These are phyloP conservation scores for Oplegnathus fasciatus DNA, from an alignment of 2,113 vertebrate genomes.

Conservation along the genomic window DNA sequence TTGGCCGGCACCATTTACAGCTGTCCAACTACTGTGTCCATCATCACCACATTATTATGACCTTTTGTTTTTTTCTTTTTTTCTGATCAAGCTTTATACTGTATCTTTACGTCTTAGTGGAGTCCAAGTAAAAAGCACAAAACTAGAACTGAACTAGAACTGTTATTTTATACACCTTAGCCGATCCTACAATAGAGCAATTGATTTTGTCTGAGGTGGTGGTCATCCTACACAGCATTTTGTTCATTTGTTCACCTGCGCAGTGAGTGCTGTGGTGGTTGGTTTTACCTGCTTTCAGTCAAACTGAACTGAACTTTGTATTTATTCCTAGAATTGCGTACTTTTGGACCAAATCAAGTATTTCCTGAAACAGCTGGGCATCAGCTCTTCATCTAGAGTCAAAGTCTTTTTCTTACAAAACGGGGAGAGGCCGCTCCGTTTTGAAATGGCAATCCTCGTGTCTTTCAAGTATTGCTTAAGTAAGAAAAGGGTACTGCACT, in stretches of 20 bases:
- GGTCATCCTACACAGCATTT: no score
- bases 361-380: not conserved
- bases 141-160: no score
- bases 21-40: conserved; percentile 21
- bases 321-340: not conserved
- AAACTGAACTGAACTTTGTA: not conserved
- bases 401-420: not conserved
- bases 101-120: conserved; percentile 2
- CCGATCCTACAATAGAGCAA: not conserved
- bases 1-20: conserved; percentile 18
- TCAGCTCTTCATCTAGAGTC: no score
- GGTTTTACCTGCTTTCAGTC: conserved; percentile 9
- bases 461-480: not conserved
- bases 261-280: not conserved
- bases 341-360: not conserved
- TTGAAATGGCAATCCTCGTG: not conserved
- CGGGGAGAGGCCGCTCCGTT: not conserved
- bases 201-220: not conserved
- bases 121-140: not conserved
- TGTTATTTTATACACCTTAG: no score
- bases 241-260: not conserved
- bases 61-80: not conserved
- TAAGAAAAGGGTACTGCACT: not conserved
- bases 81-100: not conserved
- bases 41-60: conserved; percentile 46